Conservation (phyloP, 2,797 vertebrate genomes). For the Podarcis lilfordi region DNA sequence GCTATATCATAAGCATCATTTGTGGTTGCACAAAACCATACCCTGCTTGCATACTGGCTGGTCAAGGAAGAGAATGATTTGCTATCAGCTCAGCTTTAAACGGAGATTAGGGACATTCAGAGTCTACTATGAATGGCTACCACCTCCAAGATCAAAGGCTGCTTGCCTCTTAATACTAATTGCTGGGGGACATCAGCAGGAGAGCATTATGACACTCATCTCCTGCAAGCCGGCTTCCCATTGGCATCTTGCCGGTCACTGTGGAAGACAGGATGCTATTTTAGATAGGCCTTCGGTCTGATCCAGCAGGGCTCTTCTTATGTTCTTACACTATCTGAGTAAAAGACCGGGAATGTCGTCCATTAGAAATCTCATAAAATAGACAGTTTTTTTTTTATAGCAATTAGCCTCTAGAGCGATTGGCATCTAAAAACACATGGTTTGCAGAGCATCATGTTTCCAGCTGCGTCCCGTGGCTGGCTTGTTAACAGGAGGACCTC, state of each 20-base stretch:
- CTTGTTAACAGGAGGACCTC: slow-evolving; percentile 43
- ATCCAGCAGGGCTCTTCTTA: too few relatives aligned
- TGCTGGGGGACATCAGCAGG: too few relatives aligned
- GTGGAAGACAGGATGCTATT: too few relatives aligned
- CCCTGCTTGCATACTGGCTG: not conserved
- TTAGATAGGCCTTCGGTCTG: too few relatives aligned
- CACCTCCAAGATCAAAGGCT: too few relatives aligned
- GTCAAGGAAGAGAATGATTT: not conserved
- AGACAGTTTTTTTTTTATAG: not conserved
- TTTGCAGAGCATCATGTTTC: slow-evolving; percentile 54
- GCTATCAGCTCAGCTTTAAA: too few relatives aligned
- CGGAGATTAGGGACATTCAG: too few relatives aligned
- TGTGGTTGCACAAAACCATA: not conserved
- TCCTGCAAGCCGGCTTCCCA: too few relatives aligned
- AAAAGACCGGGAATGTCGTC: not conserved
- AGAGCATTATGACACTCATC: too few relatives aligned
- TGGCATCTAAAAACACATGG: not conserved
- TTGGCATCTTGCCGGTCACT: too few relatives aligned
- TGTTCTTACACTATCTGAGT: not conserved
- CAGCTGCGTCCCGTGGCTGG: slow-evolving; percentile 45
- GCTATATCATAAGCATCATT: not conserved
- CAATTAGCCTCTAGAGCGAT: not conserved
- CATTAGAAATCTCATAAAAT: not conserved
- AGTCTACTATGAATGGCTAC: too few relatives aligned
- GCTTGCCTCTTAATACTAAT: too few relatives aligned